phyloP scores from a whole-genome alignment of 2,888 invertebrate species.

The Falcaria lacertinaria region DNA sequence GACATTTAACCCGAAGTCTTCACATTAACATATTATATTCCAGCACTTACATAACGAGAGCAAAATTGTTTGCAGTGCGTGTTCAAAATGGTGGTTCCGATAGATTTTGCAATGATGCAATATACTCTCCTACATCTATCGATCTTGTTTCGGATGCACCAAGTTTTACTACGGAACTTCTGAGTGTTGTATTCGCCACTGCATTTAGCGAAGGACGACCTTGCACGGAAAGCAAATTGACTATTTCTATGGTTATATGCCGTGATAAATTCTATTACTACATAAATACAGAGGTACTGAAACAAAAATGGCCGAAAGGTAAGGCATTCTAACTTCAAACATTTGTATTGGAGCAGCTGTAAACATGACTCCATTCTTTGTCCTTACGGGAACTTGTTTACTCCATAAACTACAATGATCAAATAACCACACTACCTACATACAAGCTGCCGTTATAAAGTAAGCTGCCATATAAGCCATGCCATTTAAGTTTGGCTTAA shows the following conservation, averaged over 20 bases:
- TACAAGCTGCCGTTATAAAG: conserved; percentile 25
- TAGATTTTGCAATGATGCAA: conserved; percentile 33
- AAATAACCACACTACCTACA: too few relatives aligned
- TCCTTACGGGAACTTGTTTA: neutral
- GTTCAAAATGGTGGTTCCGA: conserved; percentile 45
- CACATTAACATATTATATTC: too few relatives aligned
- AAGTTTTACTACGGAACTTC: too few relatives aligned
- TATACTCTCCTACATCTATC: conserved; percentile 14
- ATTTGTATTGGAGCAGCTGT: conserved; percentile 1
- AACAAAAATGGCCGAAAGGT: neutral
- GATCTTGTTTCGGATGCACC: conserved; percentile 20
- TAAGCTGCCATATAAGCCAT: conserved; percentile 25
- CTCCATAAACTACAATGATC: neutral
- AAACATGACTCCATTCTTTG: neutral
- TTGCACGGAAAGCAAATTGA: neutral
- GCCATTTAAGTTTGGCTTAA: conserved; percentile 21
- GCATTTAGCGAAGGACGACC: neutral
- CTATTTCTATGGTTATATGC: neutral
- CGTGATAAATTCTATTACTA: neutral
- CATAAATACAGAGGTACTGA: neutral
- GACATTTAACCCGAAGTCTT: conserved; percentile 6
- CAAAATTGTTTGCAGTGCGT: conserved; percentile 21
- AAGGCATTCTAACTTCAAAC: neutral
- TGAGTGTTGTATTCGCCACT: neutral
- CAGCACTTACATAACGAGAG: conserved; percentile 34